Conservation (phyloP, 2,888 invertebrate genomes). For the Ditula angustiorana region DNA sequence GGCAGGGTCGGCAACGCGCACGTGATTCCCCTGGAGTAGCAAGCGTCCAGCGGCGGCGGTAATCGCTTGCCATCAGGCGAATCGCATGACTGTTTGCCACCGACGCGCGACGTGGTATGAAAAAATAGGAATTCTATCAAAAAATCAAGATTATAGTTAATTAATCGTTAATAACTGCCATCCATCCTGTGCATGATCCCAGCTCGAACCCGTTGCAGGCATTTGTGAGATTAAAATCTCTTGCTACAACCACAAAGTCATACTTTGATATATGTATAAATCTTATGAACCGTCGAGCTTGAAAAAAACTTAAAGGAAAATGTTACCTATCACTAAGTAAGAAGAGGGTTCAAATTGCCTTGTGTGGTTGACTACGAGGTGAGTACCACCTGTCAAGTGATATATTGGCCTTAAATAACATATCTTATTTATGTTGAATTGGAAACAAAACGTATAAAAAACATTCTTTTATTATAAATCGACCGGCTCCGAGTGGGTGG, state of each 20-base stretch:
- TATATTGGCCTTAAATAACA: slow-evolving; percentile 85
- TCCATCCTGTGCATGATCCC: slow-evolving; percentile 59
- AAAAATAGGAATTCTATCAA: slow-evolving; percentile 52
- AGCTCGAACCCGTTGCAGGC: slow-evolving; percentile 58
- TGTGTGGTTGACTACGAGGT: slow-evolving; percentile 50
- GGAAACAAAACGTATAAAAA: slow-evolving; percentile 84
- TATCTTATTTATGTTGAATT: slow-evolving; percentile 86
- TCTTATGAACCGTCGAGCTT: slow-evolving; percentile 65
- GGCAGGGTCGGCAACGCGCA: too few species aligned
- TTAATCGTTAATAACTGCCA: slow-evolving; percentile 65
- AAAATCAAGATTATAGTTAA: slow-evolving; percentile 52
- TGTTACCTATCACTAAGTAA: slow-evolving; percentile 49
- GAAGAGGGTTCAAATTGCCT: slow-evolving; percentile 57
- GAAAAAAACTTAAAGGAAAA: slow-evolving; percentile 50
- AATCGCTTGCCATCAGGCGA: too few species aligned
- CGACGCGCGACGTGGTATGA: too few species aligned
- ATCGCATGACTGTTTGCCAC: too few species aligned
- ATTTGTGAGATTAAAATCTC: slow-evolving; percentile 79
- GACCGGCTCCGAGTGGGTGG: slow-evolving; percentile 72
- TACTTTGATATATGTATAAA: slow-evolving; percentile 83
- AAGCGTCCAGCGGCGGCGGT: too few species aligned
- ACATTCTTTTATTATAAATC: slow-evolving; percentile 80
- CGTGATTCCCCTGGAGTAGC: too few species aligned
- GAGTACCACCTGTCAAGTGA: slow-evolving; percentile 85
- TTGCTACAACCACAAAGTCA: slow-evolving; percentile 80